Conservation (phyloP, 1,140 invertebrate genomes). For the Paramacrobiotus metropolitanus region DNA sequence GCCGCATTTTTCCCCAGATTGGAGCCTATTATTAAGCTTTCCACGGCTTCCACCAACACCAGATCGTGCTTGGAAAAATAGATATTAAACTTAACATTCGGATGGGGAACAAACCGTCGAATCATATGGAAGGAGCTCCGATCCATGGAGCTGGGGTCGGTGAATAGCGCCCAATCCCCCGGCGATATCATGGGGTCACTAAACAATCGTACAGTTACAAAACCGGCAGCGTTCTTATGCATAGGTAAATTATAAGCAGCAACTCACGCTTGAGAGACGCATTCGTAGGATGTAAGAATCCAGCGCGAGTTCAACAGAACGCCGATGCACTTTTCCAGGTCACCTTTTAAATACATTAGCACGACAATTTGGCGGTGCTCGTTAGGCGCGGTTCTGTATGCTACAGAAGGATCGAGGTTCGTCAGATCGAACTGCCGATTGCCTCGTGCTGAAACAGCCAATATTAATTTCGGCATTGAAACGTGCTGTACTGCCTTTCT, state of each 20-base stretch:
- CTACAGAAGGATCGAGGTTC: neutral
- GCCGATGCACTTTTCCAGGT: neutral
- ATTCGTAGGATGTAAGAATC: neutral
- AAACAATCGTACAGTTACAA: neutral
- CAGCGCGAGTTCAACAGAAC: neutral
- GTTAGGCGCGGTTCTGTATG: neutral
- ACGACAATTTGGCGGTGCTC: neutral
- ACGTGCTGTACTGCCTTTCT: too few species aligned
- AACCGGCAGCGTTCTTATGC: neutral
- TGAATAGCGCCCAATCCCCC: neutral
- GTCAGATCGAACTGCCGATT: neutral
- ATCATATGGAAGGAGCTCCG: neutral
- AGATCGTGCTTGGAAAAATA: neutral
- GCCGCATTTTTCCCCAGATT: neutral
- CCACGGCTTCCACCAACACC: neutral
- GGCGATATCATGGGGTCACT: neutral
- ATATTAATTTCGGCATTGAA: too few species aligned
- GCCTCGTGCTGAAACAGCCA: neutral
- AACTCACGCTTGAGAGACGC: neutral
- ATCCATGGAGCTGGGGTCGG: neutral
- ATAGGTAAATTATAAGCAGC: neutral
- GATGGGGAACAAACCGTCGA: neutral
- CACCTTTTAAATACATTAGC: neutral
- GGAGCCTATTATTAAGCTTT: neutral
- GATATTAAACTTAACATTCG: neutral